Conservation (phyloP, 2,113 vertebrate genomes). For the Anhinga rufa region DNA sequence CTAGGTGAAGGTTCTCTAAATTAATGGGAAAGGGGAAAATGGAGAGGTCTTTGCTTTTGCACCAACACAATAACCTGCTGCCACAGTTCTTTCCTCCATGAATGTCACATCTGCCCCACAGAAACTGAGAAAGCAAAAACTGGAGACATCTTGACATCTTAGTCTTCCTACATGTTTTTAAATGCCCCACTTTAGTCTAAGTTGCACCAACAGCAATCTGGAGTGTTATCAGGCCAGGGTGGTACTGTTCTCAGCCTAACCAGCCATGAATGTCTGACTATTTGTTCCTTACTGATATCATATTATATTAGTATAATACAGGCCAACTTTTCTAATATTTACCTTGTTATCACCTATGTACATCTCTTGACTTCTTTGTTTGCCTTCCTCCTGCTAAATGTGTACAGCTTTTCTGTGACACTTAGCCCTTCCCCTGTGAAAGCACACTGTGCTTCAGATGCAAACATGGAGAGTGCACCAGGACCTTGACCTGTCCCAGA, state of each 20-base stretch:
- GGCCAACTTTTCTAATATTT: constrained; percentile 55
- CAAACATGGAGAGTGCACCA: background rate
- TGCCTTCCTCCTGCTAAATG: constrained; percentile 52
- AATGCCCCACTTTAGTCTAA: background rate
- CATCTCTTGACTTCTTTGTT: constrained; percentile 63
- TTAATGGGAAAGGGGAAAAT: background rate
- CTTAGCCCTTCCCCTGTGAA: background rate
- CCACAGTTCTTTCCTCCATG: background rate
- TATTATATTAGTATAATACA: constrained; percentile 32
- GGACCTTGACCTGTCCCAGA: background rate
- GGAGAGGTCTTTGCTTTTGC: background rate
- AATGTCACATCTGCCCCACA: background rate
- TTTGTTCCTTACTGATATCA: constrained; percentile 31
- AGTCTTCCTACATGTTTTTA: background rate
- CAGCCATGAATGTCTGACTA: background rate
- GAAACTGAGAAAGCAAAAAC: background rate
- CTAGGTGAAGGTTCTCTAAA: background rate
- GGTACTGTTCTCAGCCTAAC: background rate
- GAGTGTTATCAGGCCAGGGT: constrained; percentile 34
- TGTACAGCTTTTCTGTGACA: constrained; percentile 4
- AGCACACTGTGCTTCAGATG: background rate
- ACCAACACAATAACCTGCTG: background rate
- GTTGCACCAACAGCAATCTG: background rate
- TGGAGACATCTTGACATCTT: background rate
- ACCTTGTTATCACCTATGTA: constrained; percentile 53